A percentile compares a stretch with the other conserved stretches of the same genome.
Conservation (phyloP, 2,888 invertebrate genomes). For the Pandemis heparana region DNA sequence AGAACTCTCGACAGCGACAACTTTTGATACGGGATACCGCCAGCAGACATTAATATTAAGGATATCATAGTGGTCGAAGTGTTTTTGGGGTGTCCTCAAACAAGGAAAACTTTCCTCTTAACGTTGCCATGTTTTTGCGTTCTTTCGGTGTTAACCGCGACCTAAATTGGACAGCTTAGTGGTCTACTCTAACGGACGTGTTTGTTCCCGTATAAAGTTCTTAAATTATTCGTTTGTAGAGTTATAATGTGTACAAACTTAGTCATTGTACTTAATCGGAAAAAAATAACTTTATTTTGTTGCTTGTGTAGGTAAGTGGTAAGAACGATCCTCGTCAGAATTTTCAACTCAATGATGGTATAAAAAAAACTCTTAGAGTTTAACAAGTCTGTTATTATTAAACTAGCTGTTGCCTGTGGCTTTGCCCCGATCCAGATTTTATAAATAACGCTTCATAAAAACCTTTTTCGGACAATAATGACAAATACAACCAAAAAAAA, state of each 20-base stretch:
- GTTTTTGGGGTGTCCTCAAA: conserved; percentile 75
- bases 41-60: conserved; percentile 83
- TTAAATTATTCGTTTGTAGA: conserved; percentile 3
- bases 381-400: too few relatives aligned
- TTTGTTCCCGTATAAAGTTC: conserved; percentile 32
- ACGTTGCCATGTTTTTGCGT: conserved; percentile 61
- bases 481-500: too few relatives aligned
- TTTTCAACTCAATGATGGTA: too few relatives aligned
- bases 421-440: too few relatives aligned
- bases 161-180: conserved; percentile 58
- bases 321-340: too few relatives aligned
- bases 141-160: conserved; percentile 54
- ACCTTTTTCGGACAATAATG: too few relatives aligned
- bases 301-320: background rate
- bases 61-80: conserved; percentile 76
- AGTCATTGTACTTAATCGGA: too few relatives aligned
- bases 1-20: conserved; percentile 82
- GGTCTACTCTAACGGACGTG: conserved; percentile 44
- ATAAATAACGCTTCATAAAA: too few relatives aligned
- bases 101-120: conserved; percentile 70
- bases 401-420: too few relatives aligned
- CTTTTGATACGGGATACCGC: conserved; percentile 82
- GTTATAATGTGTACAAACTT: background rate
- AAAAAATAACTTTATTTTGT: background rate
- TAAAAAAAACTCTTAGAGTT: too few relatives aligned